These are phyloP conservation scores for Folsomia candida DNA, from an alignment of 2,888 invertebrate species.

Conservation along the genomic window DNA sequence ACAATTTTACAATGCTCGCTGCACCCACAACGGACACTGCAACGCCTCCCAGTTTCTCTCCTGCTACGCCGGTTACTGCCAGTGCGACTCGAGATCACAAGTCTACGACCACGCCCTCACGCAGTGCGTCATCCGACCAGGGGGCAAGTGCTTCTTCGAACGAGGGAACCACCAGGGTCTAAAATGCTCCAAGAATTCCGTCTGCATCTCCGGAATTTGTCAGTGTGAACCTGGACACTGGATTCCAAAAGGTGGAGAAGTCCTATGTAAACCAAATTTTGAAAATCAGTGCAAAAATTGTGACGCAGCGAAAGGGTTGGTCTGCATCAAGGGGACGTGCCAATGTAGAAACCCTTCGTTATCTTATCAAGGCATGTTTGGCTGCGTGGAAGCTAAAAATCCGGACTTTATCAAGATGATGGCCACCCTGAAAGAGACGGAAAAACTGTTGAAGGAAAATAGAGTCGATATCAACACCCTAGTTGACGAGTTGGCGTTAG, in stretches of 20 bases:
- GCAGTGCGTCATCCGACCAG: slow-evolving; percentile 24
- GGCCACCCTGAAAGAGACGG: slow-evolving; percentile 27
- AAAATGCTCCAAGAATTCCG: slow-evolving; percentile 31
- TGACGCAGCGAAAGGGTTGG: slow-evolving; percentile 22
- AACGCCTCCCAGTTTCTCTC: slow-evolving; percentile 23
- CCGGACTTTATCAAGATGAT: slow-evolving; percentile 32
- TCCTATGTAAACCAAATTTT: slow-evolving; percentile 26
- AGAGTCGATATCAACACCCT: slow-evolving; percentile 27
- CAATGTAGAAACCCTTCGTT: slow-evolving; percentile 29
- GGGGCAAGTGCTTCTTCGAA: slow-evolving; percentile 15
- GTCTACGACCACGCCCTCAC: slow-evolving; percentile 27
- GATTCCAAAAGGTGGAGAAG: slow-evolving; percentile 9
- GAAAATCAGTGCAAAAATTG: slow-evolving; percentile 26
- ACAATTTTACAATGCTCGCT: slow-evolving; percentile 28
- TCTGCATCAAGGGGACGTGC: slow-evolving; percentile 22
- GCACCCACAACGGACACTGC: slow-evolving; percentile 21
- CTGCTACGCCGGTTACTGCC: slow-evolving; percentile 29
- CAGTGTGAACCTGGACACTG: slow-evolving; percentile 28
- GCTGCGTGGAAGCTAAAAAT: slow-evolving; percentile 28
- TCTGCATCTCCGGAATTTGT: slow-evolving; percentile 21
- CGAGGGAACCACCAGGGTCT: background rate
- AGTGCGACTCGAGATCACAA: slow-evolving; percentile 28
- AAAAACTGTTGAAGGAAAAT: slow-evolving; percentile 29
- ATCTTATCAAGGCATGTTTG: slow-evolving; percentile 31
- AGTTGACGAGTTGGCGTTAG: slow-evolving; percentile 22